phyloP scores from a whole-genome alignment of 2,113 vertebrate species.

The Pachyramphus minor region DNA sequence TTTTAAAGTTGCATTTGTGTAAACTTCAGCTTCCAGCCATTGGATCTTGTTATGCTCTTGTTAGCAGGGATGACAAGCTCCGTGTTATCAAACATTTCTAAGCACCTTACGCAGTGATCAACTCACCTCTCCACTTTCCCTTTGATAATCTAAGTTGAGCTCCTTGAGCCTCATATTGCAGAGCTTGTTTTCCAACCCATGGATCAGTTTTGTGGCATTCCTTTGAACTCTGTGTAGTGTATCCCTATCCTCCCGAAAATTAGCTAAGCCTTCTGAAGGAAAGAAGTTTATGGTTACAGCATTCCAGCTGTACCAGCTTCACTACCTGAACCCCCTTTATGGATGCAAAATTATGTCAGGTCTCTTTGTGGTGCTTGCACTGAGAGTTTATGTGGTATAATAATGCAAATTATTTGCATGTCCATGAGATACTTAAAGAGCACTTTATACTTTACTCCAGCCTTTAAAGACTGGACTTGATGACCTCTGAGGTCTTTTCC shows the following conservation, averaged over 20 bases:
- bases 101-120: neutral
- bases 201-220: neutral
- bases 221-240: neutral
- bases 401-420: neutral
- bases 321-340: neutral
- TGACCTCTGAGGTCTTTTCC: neutral
- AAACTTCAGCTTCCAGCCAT: neutral
- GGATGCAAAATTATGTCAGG: neutral
- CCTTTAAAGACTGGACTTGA: neutral
- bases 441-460: neutral
- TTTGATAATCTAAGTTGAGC: slow-evolving; percentile 20
- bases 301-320: neutral
- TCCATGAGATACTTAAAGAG: neutral
- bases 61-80: neutral
- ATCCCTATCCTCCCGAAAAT: neutral
- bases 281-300: neutral
- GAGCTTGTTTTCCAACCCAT: neutral
- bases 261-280: neutral
- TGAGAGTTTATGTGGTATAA: neutral
- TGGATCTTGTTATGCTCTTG: neutral
- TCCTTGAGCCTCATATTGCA: neutral
- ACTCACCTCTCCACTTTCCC: neutral
- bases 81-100: slow-evolving; percentile 3
- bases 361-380: neutral
- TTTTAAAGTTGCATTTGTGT: neutral